Evolutionary conservation across 92 coral and sea anemone species (phyloP), one percentile per base, ranked within the genome.

Genomic region (Anthopleura xanthogrammica): DNA sequence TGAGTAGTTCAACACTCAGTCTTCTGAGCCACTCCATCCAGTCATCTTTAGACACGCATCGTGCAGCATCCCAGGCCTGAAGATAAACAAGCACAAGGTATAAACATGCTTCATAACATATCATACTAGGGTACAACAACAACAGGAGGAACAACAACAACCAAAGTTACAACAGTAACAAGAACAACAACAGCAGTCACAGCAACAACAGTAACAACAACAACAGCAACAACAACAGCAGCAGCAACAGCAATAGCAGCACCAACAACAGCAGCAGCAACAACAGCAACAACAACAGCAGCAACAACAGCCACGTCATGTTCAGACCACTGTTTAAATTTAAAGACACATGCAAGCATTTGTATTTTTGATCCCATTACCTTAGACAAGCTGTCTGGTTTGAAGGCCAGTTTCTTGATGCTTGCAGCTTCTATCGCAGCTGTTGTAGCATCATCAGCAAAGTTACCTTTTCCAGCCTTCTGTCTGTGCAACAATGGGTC

Each of bases 21-120:
- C 99, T 81, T 56, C 99, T 87, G 42, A 94, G 81, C 99, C 99
- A 96, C 74, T 96, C 99, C 91, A 94, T 86, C 99, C 99, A 96
- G 86, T 96, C 99, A 72, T 96, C 99, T 77, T 96, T 96, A 7
- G 99, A 96, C 43, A 96, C 99, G 39, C 99, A 96, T 36, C 99
- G 82, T 56, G 91, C 92, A 1, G 99, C 95, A 39, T 95, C 97
- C 99, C 99, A 96, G 46, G 98, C 99, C 96, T 93, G 57, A 12
- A 56, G 60, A 40, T 39, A 55, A 56, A 65, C 22, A 66, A 36
- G 2, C 58, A 16, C 64, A 65, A 11, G 12, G 7, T 29, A 12
- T 82, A 20, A 29, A 3, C 41, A 39, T 20, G 16, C 46, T 68
- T 12, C 58, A 54, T 54, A 14, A 12, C 2, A 11, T 54, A 54